phyloP scores from a whole-genome alignment of 2,113 vertebrate species.

The Anoura caudifer region DNA sequence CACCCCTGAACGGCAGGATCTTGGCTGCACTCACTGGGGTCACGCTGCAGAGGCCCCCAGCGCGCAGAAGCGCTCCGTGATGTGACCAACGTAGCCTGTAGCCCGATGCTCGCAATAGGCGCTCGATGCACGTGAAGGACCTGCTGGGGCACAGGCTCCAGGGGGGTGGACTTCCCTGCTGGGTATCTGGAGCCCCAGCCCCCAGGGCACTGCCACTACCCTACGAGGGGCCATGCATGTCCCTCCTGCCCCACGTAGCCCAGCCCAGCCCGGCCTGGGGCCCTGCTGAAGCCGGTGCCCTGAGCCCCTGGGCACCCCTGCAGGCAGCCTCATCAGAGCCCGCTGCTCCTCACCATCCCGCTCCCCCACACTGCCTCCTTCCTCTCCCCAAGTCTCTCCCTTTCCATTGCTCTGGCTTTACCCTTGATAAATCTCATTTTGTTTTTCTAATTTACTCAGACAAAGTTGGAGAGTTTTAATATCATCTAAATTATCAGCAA shows the following conservation, averaged over 20 bases:
- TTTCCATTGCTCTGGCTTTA: background rate
- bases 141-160: fast-evolving
- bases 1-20: no score
- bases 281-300: background rate
- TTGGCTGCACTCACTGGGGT: fast-evolving
- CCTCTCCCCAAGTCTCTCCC: background rate
- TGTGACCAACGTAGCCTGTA: background rate
- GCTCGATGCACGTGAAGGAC: background rate
- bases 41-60: fast-evolving
- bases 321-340: background rate
- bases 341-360: background rate
- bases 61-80: no score
- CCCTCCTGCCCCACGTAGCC: background rate
- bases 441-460: constrained; percentile 40
- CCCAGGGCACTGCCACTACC: background rate
- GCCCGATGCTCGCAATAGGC: background rate
- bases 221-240: fast-evolving
- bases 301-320: background rate
- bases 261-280: no score
- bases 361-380: background rate
- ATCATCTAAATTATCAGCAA: constrained; percentile 24
- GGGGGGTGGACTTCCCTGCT: fast-evolving
- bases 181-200: background rate
- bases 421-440: constrained; percentile 36
- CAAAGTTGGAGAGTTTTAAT: background rate